Base-by-base conservation (phyloP, 2,888 invertebrate species). In the Protonemura montana region DNA sequence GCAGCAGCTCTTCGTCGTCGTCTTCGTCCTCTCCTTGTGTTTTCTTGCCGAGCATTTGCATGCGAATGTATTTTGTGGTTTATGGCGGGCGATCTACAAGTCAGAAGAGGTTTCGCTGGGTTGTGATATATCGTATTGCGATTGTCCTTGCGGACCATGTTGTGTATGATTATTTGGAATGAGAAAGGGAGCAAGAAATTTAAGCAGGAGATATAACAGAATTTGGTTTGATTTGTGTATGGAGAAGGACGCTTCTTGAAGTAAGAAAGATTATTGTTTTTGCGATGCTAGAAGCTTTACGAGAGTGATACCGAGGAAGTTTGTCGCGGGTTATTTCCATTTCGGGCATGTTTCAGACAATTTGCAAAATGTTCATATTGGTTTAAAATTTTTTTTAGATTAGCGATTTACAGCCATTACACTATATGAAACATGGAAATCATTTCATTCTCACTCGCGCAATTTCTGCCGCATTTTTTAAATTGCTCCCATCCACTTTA, bases 81-180 rank as follows among this genome's bases (percentile, higher is more conserved):
- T 87, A 87, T 81, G 87, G 76, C 87, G 82, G 35, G 27, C 85
- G 85, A 85, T 86, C 86, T 85, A 82, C 87, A 86, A 87, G 86
- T 87, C 87, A 59, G 77, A 86, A 76, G 84, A 83, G 82, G 27
- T 84, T 76, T 84, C n/a, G 84, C 13, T 83, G 76, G 59, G 26
- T 28, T 28, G n/a, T 6, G 29, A 29, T 81, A 81, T 81, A 30
- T 81, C 21, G 59, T 59, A 59, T 59, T 59, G 59, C 59, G 59
- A 59, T 59, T 59, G 6, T 21, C 21, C 59, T 59, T 16, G n/a
- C n/a, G 59, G 59, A 21, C 59, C 59, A 59, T 59, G 10, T 10
- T 35, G n/a, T n/a, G 59, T 59, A 59, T 21, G 59, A 59, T 59
- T 59, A 59, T 59, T 59, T 59, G 59, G 13, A 59, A 59, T 59